Base-by-base conservation (phyloP, 2,888 invertebrate species). In the Auanema sp. region DNA sequence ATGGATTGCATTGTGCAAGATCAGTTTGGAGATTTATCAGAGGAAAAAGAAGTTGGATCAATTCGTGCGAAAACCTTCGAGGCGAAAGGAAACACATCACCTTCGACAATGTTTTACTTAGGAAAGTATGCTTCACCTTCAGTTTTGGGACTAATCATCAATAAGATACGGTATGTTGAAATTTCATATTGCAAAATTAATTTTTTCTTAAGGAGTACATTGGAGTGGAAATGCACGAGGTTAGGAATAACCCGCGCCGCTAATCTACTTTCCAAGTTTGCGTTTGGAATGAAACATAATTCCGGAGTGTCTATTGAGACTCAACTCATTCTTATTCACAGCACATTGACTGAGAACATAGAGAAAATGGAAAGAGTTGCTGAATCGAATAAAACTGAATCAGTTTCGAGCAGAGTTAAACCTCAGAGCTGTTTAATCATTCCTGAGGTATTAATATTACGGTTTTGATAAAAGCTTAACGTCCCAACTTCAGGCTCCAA, bases 1-100 rank as follows among this genome's bases (percentile, higher is more conserved):
- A 85, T 92, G 14, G 89, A 91, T 83, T 91, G 89, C 79, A 41
- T 42, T 2, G 43, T 89, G 50, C 89, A 91, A 66, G 96, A 97
- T 85, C 87, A 96, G 44, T 96, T 96, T 83, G 93, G 93, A 0
- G 87, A 89, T 14, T 87, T 91, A 4, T 90, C 91, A 0, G 94
- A 94, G 83, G 96, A 97, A 85, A 96, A 95, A 84, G 92, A 94
- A 85, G 89, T 95, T 0, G 89, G 89, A 0, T 91, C 91, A 81
- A 89, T 96, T 25, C 89, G 89, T 6, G 89, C 89, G 12, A 92
- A 92, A 84, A 75, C 85, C 41, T 16, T 85, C 71, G 88, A 88
- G 79, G 88, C 87, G 0, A 84, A 84, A 64, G 84, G 84, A 25
- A 89, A 91, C 52, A 94, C 93, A 84, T 92, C 93, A 79, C 92